These are phyloP conservation scores for Lasioglossum pauxillum DNA, from an alignment of 2,888 invertebrate species.

Conservation along the genomic window DNA sequence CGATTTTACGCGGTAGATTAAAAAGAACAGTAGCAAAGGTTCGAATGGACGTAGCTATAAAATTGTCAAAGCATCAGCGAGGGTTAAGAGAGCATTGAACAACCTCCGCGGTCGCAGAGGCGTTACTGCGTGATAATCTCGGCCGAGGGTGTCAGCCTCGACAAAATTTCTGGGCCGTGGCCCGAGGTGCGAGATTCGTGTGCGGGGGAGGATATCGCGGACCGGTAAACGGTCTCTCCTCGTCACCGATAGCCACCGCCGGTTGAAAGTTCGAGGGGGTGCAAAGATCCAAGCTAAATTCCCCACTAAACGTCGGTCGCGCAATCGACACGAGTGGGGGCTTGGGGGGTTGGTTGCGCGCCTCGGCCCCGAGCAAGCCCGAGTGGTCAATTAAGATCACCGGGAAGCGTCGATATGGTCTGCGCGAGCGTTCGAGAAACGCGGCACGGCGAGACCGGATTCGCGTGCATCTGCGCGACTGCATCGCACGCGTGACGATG, in stretches of 20 bases:
- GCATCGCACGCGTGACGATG: conserved; percentile 55
- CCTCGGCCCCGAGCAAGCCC: conserved; percentile 58
- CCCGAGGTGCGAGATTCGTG: not conserved
- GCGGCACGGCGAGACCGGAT: conserved; percentile 49
- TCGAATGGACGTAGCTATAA: not conserved
- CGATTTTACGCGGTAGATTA: not conserved
- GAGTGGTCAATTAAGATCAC: conserved; percentile 74
- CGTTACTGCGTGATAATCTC: not conserved
- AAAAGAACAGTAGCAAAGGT: not conserved
- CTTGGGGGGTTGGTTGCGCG: conserved; percentile 17
- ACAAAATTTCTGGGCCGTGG: not conserved
- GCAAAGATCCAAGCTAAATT: conserved; percentile 53
- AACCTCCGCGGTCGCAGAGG: not conserved
- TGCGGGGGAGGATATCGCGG: conserved; percentile 6
- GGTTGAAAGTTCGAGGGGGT: conserved; percentile 23
- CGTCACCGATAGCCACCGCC: conserved; percentile 31
- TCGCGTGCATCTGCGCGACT: conserved; percentile 72
- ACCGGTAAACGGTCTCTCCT: conserved; percentile 27
- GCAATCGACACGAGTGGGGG: conserved; percentile 58
- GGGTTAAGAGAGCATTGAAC: not conserved
- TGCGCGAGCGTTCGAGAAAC: conserved; percentile 63
- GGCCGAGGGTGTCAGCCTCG: not conserved
- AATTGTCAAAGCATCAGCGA: not conserved
- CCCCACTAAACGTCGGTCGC: conserved; percentile 45
- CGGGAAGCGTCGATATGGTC: conserved; percentile 68